Percentiles rank a stretch among this genome's conserved stretches.
phyloP scores from a whole-genome alignment of 2,888 invertebrate genomes.

The Julus scanicus region DNA sequence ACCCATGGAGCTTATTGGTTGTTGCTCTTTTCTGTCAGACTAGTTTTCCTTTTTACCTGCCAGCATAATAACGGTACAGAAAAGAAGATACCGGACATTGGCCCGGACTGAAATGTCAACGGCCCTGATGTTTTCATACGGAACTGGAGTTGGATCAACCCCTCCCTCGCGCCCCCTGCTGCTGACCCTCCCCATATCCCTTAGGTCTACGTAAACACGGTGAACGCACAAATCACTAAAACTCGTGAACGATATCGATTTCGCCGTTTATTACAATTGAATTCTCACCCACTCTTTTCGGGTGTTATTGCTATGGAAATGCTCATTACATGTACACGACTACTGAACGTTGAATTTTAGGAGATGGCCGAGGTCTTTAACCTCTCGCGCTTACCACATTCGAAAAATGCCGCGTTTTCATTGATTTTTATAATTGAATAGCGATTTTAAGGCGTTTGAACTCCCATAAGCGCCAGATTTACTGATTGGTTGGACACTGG shows the following conservation, averaged over 20 bases:
- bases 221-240: not conserved
- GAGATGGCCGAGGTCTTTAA: not conserved
- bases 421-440: constrained; percentile 9
- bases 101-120: constrained; percentile 36
- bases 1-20: not conserved
- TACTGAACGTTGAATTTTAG: not conserved
- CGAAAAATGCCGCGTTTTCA: constrained; percentile 15
- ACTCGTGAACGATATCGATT: not conserved
- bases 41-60: not conserved
- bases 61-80: not conserved
- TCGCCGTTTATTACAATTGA: not conserved
- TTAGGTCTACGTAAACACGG: not conserved
- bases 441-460: constrained; percentile 29
- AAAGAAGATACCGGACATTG: constrained; percentile 38
- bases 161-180: not conserved
- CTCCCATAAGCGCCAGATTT: not conserved
- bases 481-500: not conserved
- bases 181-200: not conserved
- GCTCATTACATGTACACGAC: not conserved
- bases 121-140: constrained; percentile 39
- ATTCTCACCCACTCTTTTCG: not conserved
- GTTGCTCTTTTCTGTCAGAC: not conserved
- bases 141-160: not conserved
- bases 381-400: not conserved
- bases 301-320: constrained; percentile 10